Evolutionary conservation across 2,113 vertebrate species (phyloP), one percentile per base, ranked within the genome.

Genomic region (Lamprologus ornatipinnis): DNA sequence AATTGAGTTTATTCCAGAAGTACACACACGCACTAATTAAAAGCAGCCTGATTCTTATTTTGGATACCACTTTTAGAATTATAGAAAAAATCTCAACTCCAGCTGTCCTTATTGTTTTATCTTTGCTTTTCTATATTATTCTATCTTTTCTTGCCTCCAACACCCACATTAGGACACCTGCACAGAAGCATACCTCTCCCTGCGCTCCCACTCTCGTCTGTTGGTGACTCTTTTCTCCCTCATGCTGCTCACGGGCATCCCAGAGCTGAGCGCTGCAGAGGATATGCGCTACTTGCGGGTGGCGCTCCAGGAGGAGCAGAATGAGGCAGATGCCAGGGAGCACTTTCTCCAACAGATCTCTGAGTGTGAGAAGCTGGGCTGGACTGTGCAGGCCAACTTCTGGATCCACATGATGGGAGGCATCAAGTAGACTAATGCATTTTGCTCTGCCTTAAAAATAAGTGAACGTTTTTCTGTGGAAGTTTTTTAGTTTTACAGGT

Each of bases 221-320:
- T 92, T 97, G 78, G 51, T 97, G 85, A 97, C 95, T 0, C 96
- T 97, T 6, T 97, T 97, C 94, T 97, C 96, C 68, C 95, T 97
- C 86, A 97, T 97, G 97, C 93, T 96, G 80, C 92, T 96, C 57
- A 97, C 97, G 1, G 97, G 97, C 17, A 97, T 97, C 82, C 96
- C 96, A 0, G 96, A 97, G 93, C 95, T 97, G 23, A 96, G 96
- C 11, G 87, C 93, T 3, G 89, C 95, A 5, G 93, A 96, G 81
- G 97, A 97, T 93, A 96, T 97, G 91, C 92, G 54, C 10, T 97
- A 97, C 94, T 95, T 97, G 88, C 91, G 94, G 15, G 94, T 94
- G 28, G 96, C 95, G 1, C 96, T 97, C n/a, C 96, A 96, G 86
- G 91, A 96, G 83, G 94, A 93, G 4, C 92, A 94, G 26, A 68